phyloP scores from a whole-genome alignment of 2,113 vertebrate species.

The Pristiophorus japonicus region DNA sequence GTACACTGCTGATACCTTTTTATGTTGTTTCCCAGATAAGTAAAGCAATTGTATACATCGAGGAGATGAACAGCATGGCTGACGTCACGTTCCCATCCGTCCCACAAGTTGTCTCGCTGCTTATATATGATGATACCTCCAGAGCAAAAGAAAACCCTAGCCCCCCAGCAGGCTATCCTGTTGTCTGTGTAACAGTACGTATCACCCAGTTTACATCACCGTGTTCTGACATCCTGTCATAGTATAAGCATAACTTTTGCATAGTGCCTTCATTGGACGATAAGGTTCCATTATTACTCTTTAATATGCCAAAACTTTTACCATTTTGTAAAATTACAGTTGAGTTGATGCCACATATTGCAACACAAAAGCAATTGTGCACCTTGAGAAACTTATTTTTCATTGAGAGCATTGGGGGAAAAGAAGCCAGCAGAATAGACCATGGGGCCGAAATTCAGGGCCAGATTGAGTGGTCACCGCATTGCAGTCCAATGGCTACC shows the following conservation, averaged over 20 bases:
- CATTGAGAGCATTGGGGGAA: background rate
- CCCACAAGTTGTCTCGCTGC: constrained; percentile 76
- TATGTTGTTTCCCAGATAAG: constrained; percentile 57
- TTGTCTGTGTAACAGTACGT: constrained; percentile 86
- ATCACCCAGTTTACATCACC: background rate
- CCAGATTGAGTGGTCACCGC: too few relatives aligned
- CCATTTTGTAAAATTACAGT: background rate
- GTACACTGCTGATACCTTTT: background rate
- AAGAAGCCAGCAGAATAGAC: background rate
- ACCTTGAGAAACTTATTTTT: background rate
- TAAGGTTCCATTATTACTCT: background rate
- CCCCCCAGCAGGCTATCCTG: constrained; percentile 79
- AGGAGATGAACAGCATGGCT: constrained; percentile 83
- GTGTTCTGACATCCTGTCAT: background rate
- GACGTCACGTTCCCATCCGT: constrained; percentile 89
- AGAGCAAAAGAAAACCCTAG: constrained; percentile 54
- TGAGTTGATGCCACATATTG: background rate
- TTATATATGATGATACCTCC: constrained; percentile 72
- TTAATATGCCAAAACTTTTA: background rate
- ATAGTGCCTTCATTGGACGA: background rate
- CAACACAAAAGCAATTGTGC: background rate
- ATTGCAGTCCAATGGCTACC: too few relatives aligned
- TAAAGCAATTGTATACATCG: constrained; percentile 86
- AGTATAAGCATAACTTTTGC: background rate
- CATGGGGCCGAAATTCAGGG: too few relatives aligned